Evolutionary conservation across 2,113 vertebrate genomes (phyloP), one percentile per base, ranked within the genome.

Genomic region (Centropristis striata): DNA sequence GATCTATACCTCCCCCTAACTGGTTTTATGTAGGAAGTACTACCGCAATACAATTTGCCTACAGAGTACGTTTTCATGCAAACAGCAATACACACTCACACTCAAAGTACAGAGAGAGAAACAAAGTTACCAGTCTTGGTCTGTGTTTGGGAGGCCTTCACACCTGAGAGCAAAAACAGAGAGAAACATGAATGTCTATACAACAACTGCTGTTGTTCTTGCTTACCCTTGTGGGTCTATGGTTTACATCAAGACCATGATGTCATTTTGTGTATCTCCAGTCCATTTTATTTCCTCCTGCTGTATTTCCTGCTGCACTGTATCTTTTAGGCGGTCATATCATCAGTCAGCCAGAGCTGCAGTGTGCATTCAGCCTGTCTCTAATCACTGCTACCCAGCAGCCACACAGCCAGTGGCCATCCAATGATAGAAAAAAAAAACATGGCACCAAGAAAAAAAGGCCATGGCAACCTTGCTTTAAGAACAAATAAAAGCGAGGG

Each of bases 71-170:
- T 54, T 25, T 42, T 37, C n/a, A 59, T n/a, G 18, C 11, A 25
- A 50, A 46, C 23, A 67, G 14, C n/a, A 10, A 23, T 8, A 50
- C 16, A 28, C 4, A 60, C 15, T 37, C 8, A 41, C 16, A 46
- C n/a, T 59, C 8, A 28, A 9, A 44, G 44, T 12, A 44, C 23
- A 77, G 47, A 78, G 11, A 36, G 2, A 60, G 23, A 70, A n/a
- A 65, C 11, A 55, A 12, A 37, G 20, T 50, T 88, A 92, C 90
- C 91, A 91, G 90, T 88, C 84, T 91, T 93, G 90, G 81, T 92
- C 85, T 87, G 82, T 86, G 72, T 90, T 83, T 69, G 32, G 71
- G 68, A 85, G 82, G 76, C 80, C 80, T 89, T 90, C 84, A 88
- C 84, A 90, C 88, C 82, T 88, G 80, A 67, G 78, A 67, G 71